A percentile compares a stretch with the other conserved stretches of the same genome.
Conservation (phyloP, 2,113 vertebrate species). For the Chloroceryle aenea region DNA sequence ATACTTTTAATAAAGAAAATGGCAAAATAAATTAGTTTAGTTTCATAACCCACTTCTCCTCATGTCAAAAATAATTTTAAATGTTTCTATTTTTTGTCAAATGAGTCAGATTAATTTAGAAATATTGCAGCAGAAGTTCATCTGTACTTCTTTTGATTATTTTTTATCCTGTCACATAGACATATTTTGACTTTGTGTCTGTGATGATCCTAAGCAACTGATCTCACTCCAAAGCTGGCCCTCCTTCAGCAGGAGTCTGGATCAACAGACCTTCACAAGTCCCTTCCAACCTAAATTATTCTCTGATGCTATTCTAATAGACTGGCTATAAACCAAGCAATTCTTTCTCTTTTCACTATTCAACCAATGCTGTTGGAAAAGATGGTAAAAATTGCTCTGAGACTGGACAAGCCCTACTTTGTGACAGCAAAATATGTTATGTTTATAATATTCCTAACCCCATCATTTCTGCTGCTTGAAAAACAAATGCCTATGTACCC, state of each 20-base stretch:
- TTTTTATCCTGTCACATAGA: background rate
- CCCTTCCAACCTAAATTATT: background rate
- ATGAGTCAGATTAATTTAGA: slow-evolving; percentile 27
- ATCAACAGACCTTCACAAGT: background rate
- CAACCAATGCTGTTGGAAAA: background rate
- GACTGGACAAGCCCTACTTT: background rate
- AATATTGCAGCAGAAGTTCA: background rate
- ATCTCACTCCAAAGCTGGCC: background rate
- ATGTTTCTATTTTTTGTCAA: slow-evolving; percentile 43
- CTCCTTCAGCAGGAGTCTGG: background rate
- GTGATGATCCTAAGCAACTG: background rate
- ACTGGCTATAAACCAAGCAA: background rate
- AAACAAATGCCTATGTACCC: background rate
- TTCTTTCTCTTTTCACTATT: background rate
- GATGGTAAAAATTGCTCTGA: background rate
- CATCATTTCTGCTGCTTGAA: background rate
- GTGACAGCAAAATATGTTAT: background rate
- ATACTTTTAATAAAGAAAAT: background rate
- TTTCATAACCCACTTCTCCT: slow-evolving; percentile 1
- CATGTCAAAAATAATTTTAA: slow-evolving; percentile 29
- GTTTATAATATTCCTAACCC: background rate
- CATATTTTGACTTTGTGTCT: background rate
- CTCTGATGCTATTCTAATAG: background rate
- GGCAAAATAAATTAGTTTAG: background rate
- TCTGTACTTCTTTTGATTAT: background rate